phyloP scores from a whole-genome alignment of 2,888 invertebrate genomes.

The Drosophila yooni region DNA sequence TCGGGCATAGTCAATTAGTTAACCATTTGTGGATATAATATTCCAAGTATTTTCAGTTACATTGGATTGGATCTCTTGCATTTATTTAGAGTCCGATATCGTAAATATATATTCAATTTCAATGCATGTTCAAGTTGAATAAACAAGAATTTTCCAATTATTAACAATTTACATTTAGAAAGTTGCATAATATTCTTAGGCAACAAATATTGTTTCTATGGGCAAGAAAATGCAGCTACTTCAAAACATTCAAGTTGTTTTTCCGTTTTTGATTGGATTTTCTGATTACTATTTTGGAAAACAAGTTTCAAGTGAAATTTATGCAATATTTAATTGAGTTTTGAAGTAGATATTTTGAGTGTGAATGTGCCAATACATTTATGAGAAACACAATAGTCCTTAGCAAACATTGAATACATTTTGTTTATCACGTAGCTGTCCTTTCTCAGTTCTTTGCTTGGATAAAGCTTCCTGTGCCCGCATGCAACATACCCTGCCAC shows the following conservation, averaged over 20 bases:
- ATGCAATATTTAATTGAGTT: background rate
- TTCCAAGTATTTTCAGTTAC: background rate
- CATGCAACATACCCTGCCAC: constrained; percentile 42
- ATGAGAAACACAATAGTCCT: background rate
- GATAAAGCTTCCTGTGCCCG: background rate
- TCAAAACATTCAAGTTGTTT: background rate
- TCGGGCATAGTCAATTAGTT: background rate
- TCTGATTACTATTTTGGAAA: background rate
- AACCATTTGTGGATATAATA: background rate
- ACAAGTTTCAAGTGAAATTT: background rate
- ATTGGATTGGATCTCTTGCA: background rate
- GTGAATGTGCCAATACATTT: background rate
- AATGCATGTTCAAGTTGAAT: background rate
- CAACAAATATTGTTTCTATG: background rate
- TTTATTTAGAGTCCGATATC: background rate
- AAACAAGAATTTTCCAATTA: background rate
- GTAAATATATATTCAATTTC: background rate
- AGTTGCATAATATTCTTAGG: background rate
- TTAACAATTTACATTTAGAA: background rate
- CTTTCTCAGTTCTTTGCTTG: background rate
- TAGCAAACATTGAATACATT: background rate
- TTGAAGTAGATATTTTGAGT: background rate
- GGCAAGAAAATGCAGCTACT: background rate
- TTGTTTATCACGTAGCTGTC: background rate
- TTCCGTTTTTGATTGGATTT: background rate